Conservation (phyloP, 2,113 vertebrate genomes). For the Leptobrachium leishanense region DNA sequence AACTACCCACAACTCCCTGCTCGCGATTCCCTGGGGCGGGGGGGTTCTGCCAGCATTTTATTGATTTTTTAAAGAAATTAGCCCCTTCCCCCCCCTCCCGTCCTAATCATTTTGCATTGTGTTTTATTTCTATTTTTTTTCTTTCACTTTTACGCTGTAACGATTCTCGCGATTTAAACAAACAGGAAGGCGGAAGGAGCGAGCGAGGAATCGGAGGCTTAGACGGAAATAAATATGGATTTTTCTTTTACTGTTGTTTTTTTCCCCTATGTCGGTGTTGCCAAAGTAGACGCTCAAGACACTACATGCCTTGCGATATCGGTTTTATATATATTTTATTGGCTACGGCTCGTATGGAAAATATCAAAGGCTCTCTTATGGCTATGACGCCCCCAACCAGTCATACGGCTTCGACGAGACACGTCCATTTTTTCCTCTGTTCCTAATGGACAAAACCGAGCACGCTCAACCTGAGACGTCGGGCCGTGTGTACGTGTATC, state of each 20-base stretch:
- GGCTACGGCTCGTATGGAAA: too few relatives aligned
- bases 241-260: not conserved
- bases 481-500: not conserved
- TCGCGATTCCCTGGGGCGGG: slow-evolving; percentile 38
- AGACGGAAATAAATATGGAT: not conserved
- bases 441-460: not conserved
- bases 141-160: not conserved
- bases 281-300: too few relatives aligned
- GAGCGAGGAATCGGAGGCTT: not conserved
- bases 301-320: too few relatives aligned
- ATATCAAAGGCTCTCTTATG: too few relatives aligned
- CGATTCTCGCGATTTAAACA: not conserved
- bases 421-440: not conserved
- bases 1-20: slow-evolving; percentile 46
- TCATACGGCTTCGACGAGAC: too few relatives aligned
- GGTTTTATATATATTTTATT: too few relatives aligned
- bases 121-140: not conserved
- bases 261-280: too few relatives aligned
- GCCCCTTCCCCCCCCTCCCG: slow-evolving; percentile 32
- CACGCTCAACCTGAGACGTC: not conserved
- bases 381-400: too few relatives aligned
- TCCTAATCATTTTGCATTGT: slow-evolving; percentile 6
- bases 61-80: slow-evolving; percentile 53
- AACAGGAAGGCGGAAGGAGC: not conserved
- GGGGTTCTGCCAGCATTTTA: slow-evolving; percentile 43